These are phyloP conservation scores for Pygocentrus nattereri DNA, from an alignment of 2,797 vertebrate species.

Conservation along the genomic window DNA sequence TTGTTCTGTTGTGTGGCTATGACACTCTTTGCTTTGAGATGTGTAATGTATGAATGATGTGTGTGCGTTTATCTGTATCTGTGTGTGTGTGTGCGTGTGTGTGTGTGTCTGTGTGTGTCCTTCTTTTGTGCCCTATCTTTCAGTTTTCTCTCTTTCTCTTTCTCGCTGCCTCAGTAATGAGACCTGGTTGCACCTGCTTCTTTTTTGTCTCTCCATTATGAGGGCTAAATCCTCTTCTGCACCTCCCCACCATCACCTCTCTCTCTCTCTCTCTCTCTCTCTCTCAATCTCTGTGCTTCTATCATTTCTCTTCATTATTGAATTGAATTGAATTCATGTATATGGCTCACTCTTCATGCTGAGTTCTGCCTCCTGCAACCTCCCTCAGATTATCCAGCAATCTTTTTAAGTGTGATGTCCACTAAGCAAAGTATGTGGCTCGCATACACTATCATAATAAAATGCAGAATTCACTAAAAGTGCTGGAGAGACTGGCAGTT, in stretches of 20 bases:
- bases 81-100: constrained; percentile 15
- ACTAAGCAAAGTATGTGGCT: constrained; percentile 25
- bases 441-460: background rate
- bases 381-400: constrained; percentile 50
- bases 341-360: constrained; percentile 34
- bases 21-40: constrained; percentile 59
- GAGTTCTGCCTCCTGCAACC: constrained; percentile 30
- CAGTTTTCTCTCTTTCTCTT: constrained; percentile 48
- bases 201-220: constrained; percentile 64
- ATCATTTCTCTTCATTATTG: constrained; percentile 50
- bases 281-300: constrained; percentile 16
- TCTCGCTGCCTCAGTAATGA: constrained; percentile 63
- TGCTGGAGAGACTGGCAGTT: background rate
- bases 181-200: constrained; percentile 68
- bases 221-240: constrained; percentile 55
- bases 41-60: constrained; percentile 46
- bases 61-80: constrained; percentile 26
- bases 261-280: constrained; percentile 30
- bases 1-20: constrained; percentile 54
- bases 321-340: constrained; percentile 52
- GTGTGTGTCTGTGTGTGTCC: constrained; percentile 35
- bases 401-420: constrained; percentile 47
- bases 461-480: background rate
- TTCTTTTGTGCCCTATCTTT: constrained; percentile 51
- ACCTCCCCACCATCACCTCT: constrained; percentile 43